Percentiles rank a stretch among this genome's conserved stretches.
Conservation (phyloP, 2,797 vertebrate species). For the Myotis findleyi region DNA sequence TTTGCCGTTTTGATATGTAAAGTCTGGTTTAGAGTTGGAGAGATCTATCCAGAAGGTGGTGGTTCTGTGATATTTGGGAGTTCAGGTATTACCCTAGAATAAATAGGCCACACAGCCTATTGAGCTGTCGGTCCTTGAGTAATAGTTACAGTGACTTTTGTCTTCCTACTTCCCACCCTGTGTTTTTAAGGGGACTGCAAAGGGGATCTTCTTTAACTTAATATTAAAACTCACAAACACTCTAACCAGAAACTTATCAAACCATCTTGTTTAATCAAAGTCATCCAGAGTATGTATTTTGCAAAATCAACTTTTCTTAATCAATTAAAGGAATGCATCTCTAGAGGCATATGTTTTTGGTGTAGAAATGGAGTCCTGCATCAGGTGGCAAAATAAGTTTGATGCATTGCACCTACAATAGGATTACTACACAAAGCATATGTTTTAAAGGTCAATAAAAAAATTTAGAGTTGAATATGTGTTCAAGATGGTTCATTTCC, state of each 20-base stretch:
- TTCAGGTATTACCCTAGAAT: neutral
- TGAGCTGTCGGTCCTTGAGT: neutral
- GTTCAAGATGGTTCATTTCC: neutral
- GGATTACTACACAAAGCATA: neutral
- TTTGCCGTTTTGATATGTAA: neutral
- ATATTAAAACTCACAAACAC: neutral
- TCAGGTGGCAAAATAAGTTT: neutral
- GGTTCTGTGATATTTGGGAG: neutral
- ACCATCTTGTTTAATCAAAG: neutral
- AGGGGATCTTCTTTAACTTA: neutral
- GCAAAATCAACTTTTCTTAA: constrained; percentile 15
- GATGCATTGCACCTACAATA: neutral
- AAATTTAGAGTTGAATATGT: neutral
- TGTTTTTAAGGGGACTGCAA: neutral
- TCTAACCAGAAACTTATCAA: neutral
- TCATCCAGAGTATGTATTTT: neutral
- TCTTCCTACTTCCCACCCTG: neutral
- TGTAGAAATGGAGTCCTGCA: neutral
- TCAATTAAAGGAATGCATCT: neutral
- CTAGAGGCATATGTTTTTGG: neutral
- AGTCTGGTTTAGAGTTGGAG: neutral
- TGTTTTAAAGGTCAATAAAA: neutral
- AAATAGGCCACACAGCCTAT: neutral
- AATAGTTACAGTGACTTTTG: neutral
- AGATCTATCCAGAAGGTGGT: neutral